Evolutionary conservation across 2,113 vertebrate species (phyloP).

Genomic region (Saguinus imperator): DNA sequence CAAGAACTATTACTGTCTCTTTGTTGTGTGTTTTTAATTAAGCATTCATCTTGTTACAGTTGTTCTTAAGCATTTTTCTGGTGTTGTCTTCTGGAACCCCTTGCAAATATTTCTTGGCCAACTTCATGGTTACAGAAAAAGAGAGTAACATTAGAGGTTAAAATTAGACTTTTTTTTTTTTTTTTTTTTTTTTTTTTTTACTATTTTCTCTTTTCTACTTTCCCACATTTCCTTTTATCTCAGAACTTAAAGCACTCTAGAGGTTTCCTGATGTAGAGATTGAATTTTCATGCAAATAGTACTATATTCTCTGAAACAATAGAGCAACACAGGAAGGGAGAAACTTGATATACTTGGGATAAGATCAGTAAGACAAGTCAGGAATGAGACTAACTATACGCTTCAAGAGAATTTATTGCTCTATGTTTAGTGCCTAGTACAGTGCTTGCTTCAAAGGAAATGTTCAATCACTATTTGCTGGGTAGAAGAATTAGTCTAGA

Average conservation of each 20-base stretch:
- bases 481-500: background rate
- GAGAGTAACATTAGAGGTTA: background rate
- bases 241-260: background rate
- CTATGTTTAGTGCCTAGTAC: background rate
- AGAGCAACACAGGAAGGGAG: background rate
- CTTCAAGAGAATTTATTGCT: background rate
- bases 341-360: background rate
- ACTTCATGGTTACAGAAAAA: background rate
- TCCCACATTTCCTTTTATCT: background rate
- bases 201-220: background rate
- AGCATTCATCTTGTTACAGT: slow-evolving; percentile 2
- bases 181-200: too few relatives aligned
- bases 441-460: background rate
- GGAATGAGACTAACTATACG: background rate
- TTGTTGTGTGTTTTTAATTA: background rate
- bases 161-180: background rate
- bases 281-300: background rate
- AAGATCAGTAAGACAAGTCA: background rate
- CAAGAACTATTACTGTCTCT: background rate
- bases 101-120: background rate
- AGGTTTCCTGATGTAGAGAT: background rate
- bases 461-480: background rate
- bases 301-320: background rate
- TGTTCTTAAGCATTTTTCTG: slow-evolving; percentile 12
- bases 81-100: background rate